Base-by-base conservation (phyloP, 1,140 invertebrate species). In the Harlomillsia oculata region DNA sequence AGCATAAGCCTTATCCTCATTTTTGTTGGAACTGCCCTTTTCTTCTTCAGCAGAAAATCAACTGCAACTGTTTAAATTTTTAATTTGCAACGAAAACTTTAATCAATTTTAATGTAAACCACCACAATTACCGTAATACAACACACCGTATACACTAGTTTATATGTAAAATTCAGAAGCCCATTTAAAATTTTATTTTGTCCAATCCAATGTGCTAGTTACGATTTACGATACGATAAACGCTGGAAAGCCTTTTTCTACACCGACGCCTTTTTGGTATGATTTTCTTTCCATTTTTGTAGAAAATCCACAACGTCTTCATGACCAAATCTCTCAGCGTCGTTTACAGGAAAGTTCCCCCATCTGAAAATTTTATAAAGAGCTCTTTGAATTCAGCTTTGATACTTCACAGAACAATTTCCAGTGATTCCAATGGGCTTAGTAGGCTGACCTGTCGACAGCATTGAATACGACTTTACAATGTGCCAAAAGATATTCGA, bases 291-390 rank as follows among this genome's bases (percentile, higher is more conserved):
- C 54, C 54, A 56, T 2, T 39, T 13, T 13, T 16, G 30, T 8
- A 56, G 25, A 11, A 84, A 84, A 56, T 87, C 78, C 4, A 84
- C 85, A 1, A 94, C 82, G 13, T 80, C 72, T 1, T 76, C 70
- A 66, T 92, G 86, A 0, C 83, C 82, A 69, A 92, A 93, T 14
- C 81, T 80, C 51, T 81, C 76, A 0, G 92, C 91, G 70, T 95
- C 89, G 65, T 93, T 87, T 4, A 91, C 71, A 0, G 91, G 89
- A 34, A 81, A 81, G 69, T 85, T 88, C 2, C 87, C 87, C 91
- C 91, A 95, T 59, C 92, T 83, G 73, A 79, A 80, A 49, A 55
- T 30, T 41, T 23, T 34, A 56, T 23, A 20, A 53, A 1, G 8
- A 41, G 16, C 21, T 11, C 40, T 30, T 26, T 23, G 1, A 21